A percentile compares a stretch with the other conserved stretches of the same genome.
Evolutionary conservation across 2,797 vertebrate genomes (phyloP).

Genomic region (Peromyscus melanophrys): DNA sequence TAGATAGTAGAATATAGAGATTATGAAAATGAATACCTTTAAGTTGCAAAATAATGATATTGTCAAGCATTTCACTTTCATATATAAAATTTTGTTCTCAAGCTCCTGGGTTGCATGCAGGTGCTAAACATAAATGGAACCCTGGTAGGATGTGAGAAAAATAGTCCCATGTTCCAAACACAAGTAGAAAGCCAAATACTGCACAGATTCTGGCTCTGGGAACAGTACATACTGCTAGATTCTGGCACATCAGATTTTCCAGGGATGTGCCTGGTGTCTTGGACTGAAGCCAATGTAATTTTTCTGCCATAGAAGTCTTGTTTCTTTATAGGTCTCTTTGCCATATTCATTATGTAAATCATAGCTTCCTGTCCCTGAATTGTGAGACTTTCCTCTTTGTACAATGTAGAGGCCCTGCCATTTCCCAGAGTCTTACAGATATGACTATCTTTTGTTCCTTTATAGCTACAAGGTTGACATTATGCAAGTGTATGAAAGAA

Average conservation of each 20-base stretch:
- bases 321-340: slow-evolving; percentile 87
- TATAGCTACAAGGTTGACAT: slow-evolving; percentile 41
- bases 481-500: slow-evolving; percentile 52
- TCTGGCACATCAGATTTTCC: slow-evolving; percentile 81
- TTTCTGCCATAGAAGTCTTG: slow-evolving; percentile 86
- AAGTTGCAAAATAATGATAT: slow-evolving; percentile 61
- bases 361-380: slow-evolving; percentile 75
- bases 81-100: slow-evolving; percentile 74
- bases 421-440: slow-evolving; percentile 69
- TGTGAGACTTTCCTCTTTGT: slow-evolving; percentile 73
- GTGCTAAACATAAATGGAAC: slow-evolving; percentile 81
- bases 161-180: slow-evolving; percentile 76
- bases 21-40: slow-evolving; percentile 54
- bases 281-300: slow-evolving; percentile 84
- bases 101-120: slow-evolving; percentile 75
- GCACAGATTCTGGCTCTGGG: slow-evolving; percentile 82
- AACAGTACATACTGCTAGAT: slow-evolving; percentile 84
- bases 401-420: slow-evolving; percentile 55
- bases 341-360: slow-evolving; percentile 83
- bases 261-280: slow-evolving; percentile 84
- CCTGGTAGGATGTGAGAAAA: slow-evolving; percentile 77
- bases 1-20: slow-evolving; percentile 36
- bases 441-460: slow-evolving; percentile 63
- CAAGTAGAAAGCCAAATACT: slow-evolving; percentile 84
- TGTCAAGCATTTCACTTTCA: slow-evolving; percentile 74